phyloP scores from a whole-genome alignment of 1,140 invertebrate genomes.

The Oscheius sp. region DNA sequence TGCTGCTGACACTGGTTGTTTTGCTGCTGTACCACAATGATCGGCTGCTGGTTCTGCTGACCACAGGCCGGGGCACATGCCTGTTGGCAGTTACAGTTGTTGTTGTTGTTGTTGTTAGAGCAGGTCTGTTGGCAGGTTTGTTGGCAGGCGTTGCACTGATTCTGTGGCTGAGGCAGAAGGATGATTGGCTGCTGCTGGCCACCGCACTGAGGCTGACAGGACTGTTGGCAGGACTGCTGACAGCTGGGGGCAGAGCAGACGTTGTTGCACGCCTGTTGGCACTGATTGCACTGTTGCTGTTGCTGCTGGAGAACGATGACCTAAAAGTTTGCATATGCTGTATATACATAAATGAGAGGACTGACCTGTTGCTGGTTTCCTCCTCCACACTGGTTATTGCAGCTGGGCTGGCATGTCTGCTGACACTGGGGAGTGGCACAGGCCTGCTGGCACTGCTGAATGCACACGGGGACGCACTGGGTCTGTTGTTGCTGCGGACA shows the following conservation, averaged over 20 bases:
- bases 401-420: conserved; percentile 9
- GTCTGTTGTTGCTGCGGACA: conserved; percentile 9
- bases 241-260: conserved; percentile 29
- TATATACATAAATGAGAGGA: not conserved
- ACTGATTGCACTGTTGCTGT: conserved; percentile 25
- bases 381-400: conserved; percentile 31
- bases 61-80: conserved; percentile 3
- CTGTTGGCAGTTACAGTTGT: conserved; percentile 21
- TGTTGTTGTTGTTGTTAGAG: too few species aligned
- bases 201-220: conserved; percentile 11
- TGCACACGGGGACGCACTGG: conserved; percentile 26
- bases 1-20: not conserved
- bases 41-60: not conserved
- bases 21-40: not conserved
- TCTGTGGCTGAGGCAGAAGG: not conserved
- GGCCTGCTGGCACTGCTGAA: conserved; percentile 24
- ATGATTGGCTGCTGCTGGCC: not conserved
- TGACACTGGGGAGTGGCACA: conserved; percentile 9
- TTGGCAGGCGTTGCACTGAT: not conserved
- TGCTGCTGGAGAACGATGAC: conserved; percentile 30
- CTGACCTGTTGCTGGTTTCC: not conserved
- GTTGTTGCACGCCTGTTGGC: conserved; percentile 16
- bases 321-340: not conserved
- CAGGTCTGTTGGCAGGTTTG: not conserved
- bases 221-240: conserved; percentile 20